A percentile compares a stretch with the other conserved stretches of the same genome.
Evolutionary conservation across 2,888 invertebrate species (phyloP).

Genomic region (Syritta pipiens): DNA sequence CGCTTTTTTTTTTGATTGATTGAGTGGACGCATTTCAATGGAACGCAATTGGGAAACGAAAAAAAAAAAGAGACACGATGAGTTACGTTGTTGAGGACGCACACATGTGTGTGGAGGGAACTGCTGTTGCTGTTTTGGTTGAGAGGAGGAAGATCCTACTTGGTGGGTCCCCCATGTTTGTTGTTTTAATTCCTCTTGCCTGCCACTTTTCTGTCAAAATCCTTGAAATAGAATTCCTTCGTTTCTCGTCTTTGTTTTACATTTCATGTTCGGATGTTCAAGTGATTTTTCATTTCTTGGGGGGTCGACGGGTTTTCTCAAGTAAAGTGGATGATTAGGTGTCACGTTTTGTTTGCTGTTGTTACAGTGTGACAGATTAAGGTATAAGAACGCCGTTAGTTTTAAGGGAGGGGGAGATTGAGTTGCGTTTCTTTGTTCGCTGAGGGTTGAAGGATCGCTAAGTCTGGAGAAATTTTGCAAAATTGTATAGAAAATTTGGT

Average conservation of each 20-base stretch:
- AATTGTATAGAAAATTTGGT: no score
- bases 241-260: conserved; percentile 18
- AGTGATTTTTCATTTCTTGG: conserved; percentile 57
- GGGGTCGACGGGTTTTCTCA: conserved; percentile 27
- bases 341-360: no score
- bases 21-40: conserved; percentile 62
- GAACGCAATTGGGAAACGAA: conserved; percentile 40
- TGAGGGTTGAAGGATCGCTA: no score
- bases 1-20: conserved; percentile 41
- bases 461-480: no score
- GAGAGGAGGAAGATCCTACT: conserved; percentile 39
- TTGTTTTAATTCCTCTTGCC: conserved; percentile 47
- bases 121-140: neutral
- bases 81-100: neutral
- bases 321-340: conserved; percentile 36
- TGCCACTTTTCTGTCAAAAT: conserved; percentile 55
- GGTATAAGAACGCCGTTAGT: no score
- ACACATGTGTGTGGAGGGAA: conserved; percentile 3
- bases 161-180: conserved; percentile 53
- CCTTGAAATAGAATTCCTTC: conserved; percentile 58
- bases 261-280: conserved; percentile 35
- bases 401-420: no score
- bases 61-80: conserved; percentile 3
- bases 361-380: no score
- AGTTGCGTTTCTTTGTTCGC: no score